Percentiles rank a stretch among this genome's conserved stretches.
These are phyloP conservation scores for Drosophila pachea DNA, from an alignment of 1,140 invertebrate species.

Conservation along the genomic window DNA sequence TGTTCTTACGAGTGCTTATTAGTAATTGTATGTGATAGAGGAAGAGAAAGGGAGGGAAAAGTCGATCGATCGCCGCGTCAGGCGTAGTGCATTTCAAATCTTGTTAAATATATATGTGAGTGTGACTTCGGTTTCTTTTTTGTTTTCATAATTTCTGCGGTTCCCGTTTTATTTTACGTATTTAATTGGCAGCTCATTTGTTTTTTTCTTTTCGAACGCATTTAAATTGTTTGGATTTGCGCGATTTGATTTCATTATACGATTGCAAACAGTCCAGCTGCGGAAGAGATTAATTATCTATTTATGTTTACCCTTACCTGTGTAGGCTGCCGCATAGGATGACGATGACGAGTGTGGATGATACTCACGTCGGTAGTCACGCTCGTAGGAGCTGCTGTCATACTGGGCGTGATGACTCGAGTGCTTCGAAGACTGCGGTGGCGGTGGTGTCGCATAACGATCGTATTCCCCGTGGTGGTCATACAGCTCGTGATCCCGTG, in stretches of 20 bases:
- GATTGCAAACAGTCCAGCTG: conserved; percentile 57
- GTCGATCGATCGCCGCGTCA: conserved; percentile 49
- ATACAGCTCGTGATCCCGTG: conserved; percentile 72
- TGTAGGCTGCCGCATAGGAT: conserved; percentile 69
- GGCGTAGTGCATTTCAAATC: conserved; percentile 76
- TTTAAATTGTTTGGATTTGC: conserved; percentile 38
- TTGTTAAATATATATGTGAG: conserved; percentile 58
- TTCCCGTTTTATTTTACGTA: conserved; percentile 51
- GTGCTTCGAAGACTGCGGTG: conserved; percentile 71
- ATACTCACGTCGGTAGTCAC: conserved; percentile 76
- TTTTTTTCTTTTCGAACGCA: conserved; percentile 24
- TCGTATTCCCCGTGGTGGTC: conserved; percentile 75
- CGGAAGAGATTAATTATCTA: conserved; percentile 54
- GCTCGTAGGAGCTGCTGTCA: conserved; percentile 72
- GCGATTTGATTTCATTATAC: conserved; percentile 15
- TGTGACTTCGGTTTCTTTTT: conserved; percentile 46
- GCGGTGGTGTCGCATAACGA: conserved; percentile 69
- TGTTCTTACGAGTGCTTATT: conserved; percentile 49
- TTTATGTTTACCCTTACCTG: conserved; percentile 61
- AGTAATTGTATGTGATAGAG: conserved; percentile 13
- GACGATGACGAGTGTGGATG: conserved; percentile 76
- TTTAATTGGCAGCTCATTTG: conserved; percentile 29
- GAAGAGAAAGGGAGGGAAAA: conserved; percentile 8
- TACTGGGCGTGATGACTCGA: conserved; percentile 75
- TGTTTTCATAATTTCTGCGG: conserved; percentile 39